These are phyloP conservation scores for Tromatobia lineatoria DNA, from an alignment of 2,888 invertebrate genomes.

Conservation along the genomic window DNA sequence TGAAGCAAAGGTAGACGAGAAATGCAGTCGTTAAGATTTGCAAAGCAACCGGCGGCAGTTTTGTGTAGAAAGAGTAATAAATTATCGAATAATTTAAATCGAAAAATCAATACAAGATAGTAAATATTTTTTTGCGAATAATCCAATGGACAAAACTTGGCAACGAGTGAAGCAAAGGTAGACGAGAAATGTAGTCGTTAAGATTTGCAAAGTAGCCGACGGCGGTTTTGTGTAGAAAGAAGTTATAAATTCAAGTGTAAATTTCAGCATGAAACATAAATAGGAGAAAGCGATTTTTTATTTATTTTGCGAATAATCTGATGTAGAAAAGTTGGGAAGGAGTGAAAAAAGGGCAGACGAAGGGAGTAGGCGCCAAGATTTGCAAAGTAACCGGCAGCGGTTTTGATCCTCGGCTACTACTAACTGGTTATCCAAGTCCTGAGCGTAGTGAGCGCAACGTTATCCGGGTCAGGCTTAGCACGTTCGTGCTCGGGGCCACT, in stretches of 20 bases:
- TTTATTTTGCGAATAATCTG: neutral
- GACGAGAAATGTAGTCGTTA: too few species aligned
- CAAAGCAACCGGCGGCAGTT: too few species aligned
- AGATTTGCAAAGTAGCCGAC: too few species aligned
- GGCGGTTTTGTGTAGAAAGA: too few species aligned
- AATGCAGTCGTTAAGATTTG: too few species aligned
- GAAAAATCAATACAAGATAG: neutral
- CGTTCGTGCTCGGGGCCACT: slow-evolving; percentile 58
- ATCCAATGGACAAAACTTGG: neutral
- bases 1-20: too few species aligned
- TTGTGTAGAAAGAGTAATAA: neutral
- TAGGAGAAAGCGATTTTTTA: too few species aligned
- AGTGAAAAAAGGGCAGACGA: neutral
- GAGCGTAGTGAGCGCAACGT: slow-evolving; percentile 41
- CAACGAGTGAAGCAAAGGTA: neutral
- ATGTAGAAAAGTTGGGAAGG: neutral
- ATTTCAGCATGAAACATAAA: neutral
- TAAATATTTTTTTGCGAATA: neutral
- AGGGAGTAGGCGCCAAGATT: slow-evolving; percentile 25
- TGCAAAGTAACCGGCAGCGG: slow-evolving; percentile 27
- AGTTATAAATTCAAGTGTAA: too few species aligned
- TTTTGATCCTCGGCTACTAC: slow-evolving; percentile 35
- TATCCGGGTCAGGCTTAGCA: slow-evolving; percentile 65
- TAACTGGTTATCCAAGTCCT: slow-evolving; percentile 58
- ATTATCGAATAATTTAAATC: neutral